phyloP scores from a whole-genome alignment of 2,113 vertebrate species.

The Poecile atricapillus region DNA sequence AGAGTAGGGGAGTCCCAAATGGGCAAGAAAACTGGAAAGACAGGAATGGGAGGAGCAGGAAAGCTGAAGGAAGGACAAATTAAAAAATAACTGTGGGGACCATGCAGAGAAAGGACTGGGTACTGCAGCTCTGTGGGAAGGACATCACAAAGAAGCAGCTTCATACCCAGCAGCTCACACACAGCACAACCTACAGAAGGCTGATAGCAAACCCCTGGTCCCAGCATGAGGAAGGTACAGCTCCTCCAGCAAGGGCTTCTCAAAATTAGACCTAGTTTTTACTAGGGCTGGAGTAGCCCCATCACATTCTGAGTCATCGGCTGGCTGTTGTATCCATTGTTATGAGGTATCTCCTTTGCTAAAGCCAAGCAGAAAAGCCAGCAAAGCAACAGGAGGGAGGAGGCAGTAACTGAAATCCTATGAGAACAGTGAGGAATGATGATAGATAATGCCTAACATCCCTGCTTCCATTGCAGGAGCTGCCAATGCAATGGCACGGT shows the following conservation, averaged over 20 bases:
- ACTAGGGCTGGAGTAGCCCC: conserved; percentile 32
- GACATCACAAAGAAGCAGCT: background rate
- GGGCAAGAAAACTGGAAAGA: background rate
- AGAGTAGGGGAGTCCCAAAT: background rate
- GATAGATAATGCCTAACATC: background rate
- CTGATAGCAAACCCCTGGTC: background rate
- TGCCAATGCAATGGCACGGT: background rate
- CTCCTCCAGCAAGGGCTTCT: background rate
- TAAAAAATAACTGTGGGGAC: background rate
- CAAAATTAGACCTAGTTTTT: background rate
- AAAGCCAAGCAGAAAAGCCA: conserved; percentile 3
- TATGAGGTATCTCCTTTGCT: background rate
- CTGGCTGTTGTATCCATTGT: background rate
- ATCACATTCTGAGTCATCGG: conserved; percentile 4
- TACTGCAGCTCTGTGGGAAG: background rate
- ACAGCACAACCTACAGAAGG: background rate
- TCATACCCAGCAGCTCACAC: background rate
- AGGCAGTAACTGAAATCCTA: background rate
- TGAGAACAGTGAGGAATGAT: background rate
- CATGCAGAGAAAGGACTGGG: background rate
- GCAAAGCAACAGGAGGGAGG: background rate
- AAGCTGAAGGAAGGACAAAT: background rate
- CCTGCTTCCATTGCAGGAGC: background rate
- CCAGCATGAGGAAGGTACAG: background rate
- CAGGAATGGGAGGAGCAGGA: conserved; percentile 1